These are phyloP conservation scores for Crossaster papposus DNA, from an alignment of 53 echinoderm and acorn worm species.

Conservation along the genomic window DNA sequence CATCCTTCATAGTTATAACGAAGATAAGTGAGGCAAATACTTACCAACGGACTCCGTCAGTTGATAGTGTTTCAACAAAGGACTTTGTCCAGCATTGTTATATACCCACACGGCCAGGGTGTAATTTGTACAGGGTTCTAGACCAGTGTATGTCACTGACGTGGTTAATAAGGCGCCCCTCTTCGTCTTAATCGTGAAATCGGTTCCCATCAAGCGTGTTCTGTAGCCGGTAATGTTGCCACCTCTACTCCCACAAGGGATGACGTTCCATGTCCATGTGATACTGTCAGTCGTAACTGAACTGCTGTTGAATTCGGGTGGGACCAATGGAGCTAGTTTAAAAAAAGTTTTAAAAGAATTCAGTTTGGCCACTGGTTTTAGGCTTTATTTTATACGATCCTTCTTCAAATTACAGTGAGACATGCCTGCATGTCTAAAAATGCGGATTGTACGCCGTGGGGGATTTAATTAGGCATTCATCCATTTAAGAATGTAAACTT, in stretches of 20 bases:
- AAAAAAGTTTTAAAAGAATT: too few species aligned
- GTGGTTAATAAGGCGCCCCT: too few species aligned
- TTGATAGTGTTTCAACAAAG: neutral
- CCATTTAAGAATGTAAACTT: too few species aligned
- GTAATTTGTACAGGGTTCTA: conserved; percentile 32
- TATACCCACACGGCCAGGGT: conserved; percentile 1
- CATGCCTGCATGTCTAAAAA: too few species aligned
- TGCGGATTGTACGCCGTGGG: too few species aligned
- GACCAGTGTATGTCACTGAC: conserved; percentile 10
- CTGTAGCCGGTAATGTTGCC: neutral
- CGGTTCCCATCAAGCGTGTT: neutral
- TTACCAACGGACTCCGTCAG: neutral
- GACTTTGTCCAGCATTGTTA: neutral
- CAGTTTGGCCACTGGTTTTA: too few species aligned
- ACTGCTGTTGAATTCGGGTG: neutral
- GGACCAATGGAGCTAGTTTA: conserved; percentile 16
- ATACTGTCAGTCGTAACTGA: conserved; percentile 2
- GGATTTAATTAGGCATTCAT: too few species aligned
- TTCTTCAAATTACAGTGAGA: too few species aligned
- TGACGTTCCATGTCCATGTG: conserved; percentile 14
- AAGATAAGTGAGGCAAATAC: neutral
- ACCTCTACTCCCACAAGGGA: conserved; percentile 38
- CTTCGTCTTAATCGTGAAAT: too few species aligned
- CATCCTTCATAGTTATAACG: neutral
- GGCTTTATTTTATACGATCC: too few species aligned